Base-by-base conservation (phyloP, 2,113 vertebrate species). In the Carettochelys insculpta region DNA sequence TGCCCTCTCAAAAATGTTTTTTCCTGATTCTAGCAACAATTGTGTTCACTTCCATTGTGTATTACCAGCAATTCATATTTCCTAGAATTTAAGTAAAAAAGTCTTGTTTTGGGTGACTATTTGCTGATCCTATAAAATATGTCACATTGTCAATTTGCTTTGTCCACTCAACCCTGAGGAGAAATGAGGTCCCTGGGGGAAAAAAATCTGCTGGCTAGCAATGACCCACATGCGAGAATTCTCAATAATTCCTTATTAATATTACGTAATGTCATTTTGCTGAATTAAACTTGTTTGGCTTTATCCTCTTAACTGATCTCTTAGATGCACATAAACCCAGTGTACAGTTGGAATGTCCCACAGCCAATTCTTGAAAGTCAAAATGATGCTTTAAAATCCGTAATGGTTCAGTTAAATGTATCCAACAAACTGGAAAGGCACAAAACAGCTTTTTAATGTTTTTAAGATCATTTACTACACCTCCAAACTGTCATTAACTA, bases 271-370 rank as follows among this genome's bases (percentile, higher is more conserved):
- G 80, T 90, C 85, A 83, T 88, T 80, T 92, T 58, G 85, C 77
- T 94, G 78, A 94, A 93, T 97, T 97, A 96, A 96, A 97, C 95
- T 97, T 94, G 95, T 96, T 93, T 53, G 92, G 87, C 91, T 94
- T 96, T 95, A 97, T 97, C 95, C 88, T 96, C 95, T 96, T 91
- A 90, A 80, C 83, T 91, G 81, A 89, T 96, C 96, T 91, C 94
- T 94, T 91, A 76, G 86, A 96, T 90, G 95, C 88, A 86, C 89
- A 53, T 80, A 89, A n/a, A 89, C 77, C 92, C 86, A 90, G 77
- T 54, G n/a, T 53, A 90, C 89, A 80, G 48, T 94, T 86, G 85
- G 38, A 83, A 90, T 92, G 84, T 87, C 93, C 92, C 75, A 68
- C 54, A 61, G 52, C 95, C 91, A 77, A 82, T 93, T 95, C 92